Percentiles rank a stretch among this genome's conserved stretches.
These are phyloP conservation scores for Acromyrmex echinatior DNA, from an alignment of 1,140 invertebrate species.

Conservation along the genomic window DNA sequence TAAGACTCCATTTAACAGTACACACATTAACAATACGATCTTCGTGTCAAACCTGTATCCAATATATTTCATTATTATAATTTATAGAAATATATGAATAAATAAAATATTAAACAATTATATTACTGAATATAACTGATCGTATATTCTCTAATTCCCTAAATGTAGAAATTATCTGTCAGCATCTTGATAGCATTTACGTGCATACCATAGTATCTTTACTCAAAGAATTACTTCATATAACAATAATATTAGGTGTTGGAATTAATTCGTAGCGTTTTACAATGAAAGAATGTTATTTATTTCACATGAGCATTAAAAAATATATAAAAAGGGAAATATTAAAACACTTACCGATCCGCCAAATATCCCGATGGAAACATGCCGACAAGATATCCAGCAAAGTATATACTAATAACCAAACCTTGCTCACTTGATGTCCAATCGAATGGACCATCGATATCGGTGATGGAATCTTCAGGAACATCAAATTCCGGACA, in stretches of 20 bases:
- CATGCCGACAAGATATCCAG: conserved; percentile 93
- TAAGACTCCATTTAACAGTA: conserved; percentile 91
- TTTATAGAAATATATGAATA: background rate
- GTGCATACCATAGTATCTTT: background rate
- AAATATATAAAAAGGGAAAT: too few relatives aligned
- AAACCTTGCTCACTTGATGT: conserved; percentile 90
- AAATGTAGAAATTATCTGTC: too few relatives aligned
- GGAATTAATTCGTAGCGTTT: too few relatives aligned
- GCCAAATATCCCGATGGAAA: conserved; percentile 88
- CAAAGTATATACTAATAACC: conserved; percentile 93
- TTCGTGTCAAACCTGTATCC: conserved; percentile 90
- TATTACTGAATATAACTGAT: background rate
- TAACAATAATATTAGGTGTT: too few relatives aligned
- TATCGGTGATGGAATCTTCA: conserved; percentile 38
- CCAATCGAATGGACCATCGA: conserved; percentile 92
- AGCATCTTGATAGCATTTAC: too few relatives aligned
- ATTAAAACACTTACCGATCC: conserved; percentile 82
- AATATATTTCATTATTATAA: background rate
- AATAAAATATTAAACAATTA: background rate
- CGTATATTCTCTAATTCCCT: too few relatives aligned
- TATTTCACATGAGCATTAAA: too few relatives aligned
- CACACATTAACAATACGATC: conserved; percentile 92
- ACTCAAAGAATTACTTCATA: background rate
- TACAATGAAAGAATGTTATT: too few relatives aligned
- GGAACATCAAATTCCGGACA: conserved; percentile 75